Percentiles rank a stretch among this genome's conserved stretches.
Conservation (phyloP, 2,888 invertebrate genomes). For the Ormyrus pomaceus region DNA sequence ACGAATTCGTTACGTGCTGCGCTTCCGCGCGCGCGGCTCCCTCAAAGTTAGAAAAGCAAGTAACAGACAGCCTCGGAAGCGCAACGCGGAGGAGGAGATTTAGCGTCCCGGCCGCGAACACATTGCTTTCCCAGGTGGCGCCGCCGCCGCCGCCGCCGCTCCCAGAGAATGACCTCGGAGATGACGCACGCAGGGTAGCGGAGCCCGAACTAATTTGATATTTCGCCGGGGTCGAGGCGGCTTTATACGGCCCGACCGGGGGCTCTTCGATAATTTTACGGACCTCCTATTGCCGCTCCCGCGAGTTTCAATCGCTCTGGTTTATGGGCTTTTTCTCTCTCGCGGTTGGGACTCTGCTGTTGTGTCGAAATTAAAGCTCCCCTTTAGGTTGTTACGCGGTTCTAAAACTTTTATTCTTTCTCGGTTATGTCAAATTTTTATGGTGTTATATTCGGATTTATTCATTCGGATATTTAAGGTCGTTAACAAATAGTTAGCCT, state of each 20-base stretch:
- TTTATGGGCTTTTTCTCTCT: neutral
- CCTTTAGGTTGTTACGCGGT: no score
- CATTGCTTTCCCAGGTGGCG: no score
- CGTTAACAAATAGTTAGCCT: no score
- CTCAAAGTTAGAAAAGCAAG: constrained; percentile 29
- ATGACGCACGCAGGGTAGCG: neutral
- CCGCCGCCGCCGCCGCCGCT: neutral
- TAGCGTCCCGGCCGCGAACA: constrained; percentile 28
- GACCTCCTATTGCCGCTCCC: neutral
- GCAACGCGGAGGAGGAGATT: constrained; percentile 26
- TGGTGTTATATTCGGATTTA: no score
- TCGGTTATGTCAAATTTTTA: no score
- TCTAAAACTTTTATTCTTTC: no score
- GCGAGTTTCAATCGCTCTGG: constrained; percentile 16
- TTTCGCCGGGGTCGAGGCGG: constrained; percentile 11
- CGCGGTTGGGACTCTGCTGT: no score
- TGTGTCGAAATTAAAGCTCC: no score
- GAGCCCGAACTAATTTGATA: constrained; percentile 43
- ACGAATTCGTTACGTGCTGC: constrained; percentile 20
- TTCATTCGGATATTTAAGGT: no score
- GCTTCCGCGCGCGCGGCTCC: neutral
- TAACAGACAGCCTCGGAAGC: neutral
- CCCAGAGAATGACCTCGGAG: neutral
- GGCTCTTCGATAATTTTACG: constrained; percentile 33
- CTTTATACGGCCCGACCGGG: constrained; percentile 18